Conservation (phyloP, 2,888 invertebrate species). For the Mamestra brassicae region DNA sequence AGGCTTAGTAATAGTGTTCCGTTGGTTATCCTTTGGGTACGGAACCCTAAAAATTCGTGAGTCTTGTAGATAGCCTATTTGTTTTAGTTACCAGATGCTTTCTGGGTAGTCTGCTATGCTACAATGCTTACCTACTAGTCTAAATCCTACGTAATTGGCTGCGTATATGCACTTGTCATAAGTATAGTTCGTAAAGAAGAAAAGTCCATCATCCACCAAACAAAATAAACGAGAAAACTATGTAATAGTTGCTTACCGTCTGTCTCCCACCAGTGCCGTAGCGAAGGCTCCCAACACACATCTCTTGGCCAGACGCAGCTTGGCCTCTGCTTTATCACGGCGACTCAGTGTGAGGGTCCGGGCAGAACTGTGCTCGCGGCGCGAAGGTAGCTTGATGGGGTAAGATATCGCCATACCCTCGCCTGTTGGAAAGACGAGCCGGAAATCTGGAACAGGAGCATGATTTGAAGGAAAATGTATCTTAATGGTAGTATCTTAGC, state of each 20-base stretch:
- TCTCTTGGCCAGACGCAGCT: conserved; percentile 82
- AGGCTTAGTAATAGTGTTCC: too few relatives aligned
- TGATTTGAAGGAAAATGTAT: neutral
- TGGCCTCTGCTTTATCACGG: conserved; percentile 87
- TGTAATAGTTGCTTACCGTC: conserved; percentile 1
- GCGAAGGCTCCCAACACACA: conserved; percentile 84
- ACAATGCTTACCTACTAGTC: too few relatives aligned
- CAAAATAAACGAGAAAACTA: too few relatives aligned
- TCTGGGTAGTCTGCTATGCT: too few relatives aligned
- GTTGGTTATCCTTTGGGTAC: too few relatives aligned
- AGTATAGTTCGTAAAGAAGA: too few relatives aligned
- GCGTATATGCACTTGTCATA: too few relatives aligned
- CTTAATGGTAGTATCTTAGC: too few relatives aligned
- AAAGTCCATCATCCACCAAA: too few relatives aligned
- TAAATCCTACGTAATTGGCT: too few relatives aligned
- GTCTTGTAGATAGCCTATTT: too few relatives aligned
- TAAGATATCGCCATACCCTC: conserved; percentile 87
- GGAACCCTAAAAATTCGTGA: neutral
- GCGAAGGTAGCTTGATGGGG: conserved; percentile 84
- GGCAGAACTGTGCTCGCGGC: conserved; percentile 84
- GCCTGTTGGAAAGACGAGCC: conserved; percentile 87
- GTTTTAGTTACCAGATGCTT: too few relatives aligned
- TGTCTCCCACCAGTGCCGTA: conserved; percentile 76
- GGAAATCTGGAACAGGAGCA: conserved; percentile 79
- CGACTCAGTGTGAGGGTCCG: conserved; percentile 87